Evolutionary conservation across 2,113 vertebrate genomes (phyloP).

Genomic region (Origma solitaria): DNA sequence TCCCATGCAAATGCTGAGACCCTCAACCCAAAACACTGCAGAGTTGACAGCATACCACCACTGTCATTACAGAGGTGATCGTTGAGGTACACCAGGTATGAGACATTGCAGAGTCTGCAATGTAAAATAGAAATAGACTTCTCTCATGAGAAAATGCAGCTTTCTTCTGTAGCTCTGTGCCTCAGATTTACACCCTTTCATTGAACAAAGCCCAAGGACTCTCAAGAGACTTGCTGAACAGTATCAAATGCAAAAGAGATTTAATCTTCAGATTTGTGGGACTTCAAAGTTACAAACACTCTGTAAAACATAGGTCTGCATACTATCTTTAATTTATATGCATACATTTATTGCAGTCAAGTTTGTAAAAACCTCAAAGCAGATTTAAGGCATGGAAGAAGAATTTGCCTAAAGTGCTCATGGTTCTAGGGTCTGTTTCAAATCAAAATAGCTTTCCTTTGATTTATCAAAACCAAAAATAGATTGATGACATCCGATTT

Average conservation of each 20-base stretch:
- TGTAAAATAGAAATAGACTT: neutral
- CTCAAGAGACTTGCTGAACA: neutral
- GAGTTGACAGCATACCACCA: neutral
- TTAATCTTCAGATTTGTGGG: neutral
- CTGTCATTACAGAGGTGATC: neutral
- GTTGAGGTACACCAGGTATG: neutral
- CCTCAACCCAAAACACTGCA: neutral
- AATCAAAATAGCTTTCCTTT: neutral
- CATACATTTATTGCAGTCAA: neutral
- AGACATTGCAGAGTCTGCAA: neutral
- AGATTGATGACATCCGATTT: neutral
- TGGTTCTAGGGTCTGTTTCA: neutral
- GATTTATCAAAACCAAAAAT: neutral
- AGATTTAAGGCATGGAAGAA: neutral
- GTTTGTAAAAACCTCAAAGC: neutral
- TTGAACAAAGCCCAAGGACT: neutral
- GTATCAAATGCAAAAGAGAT: neutral
- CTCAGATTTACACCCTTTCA: neutral
- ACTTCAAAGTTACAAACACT: neutral
- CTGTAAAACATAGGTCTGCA: neutral
- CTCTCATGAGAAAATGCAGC: neutral
- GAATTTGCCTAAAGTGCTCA: neutral
- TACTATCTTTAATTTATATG: neutral
- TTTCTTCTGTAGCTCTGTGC: neutral
- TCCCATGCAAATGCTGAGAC: neutral